These are phyloP conservation scores for Eretmochelys imbricata DNA, from an alignment of 2,113 vertebrate genomes.

Conservation along the genomic window DNA sequence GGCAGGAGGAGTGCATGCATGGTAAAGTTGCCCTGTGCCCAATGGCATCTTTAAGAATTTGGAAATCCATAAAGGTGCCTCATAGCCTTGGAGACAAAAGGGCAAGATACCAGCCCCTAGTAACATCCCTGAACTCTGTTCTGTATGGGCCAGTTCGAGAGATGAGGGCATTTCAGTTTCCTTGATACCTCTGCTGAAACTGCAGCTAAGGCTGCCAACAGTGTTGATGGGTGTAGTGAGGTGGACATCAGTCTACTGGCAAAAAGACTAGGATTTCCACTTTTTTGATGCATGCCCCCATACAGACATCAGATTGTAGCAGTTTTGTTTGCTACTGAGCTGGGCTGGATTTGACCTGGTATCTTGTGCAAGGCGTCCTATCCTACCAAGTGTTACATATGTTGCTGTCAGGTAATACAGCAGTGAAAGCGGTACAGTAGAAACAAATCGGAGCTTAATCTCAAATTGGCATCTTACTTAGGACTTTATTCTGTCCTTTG, in stretches of 20 bases:
- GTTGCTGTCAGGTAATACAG: neutral
- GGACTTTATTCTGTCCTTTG: neutral
- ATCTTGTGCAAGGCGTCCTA: neutral
- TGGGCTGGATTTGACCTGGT: neutral
- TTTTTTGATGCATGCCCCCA: neutral
- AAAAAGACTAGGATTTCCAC: neutral
- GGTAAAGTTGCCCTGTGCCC: conserved; percentile 77
- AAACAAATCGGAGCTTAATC: neutral
- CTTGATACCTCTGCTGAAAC: neutral
- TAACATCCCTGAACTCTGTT: neutral
- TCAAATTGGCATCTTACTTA: neutral
- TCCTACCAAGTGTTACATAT: neutral
- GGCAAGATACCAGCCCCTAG: neutral
- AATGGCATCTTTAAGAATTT: neutral
- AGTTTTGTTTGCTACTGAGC: neutral
- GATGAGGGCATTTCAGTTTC: neutral
- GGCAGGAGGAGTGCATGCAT: conserved; percentile 95
- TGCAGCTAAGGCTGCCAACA: too few species aligned
- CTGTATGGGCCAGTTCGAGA: neutral
- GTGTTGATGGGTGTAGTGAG: neutral
- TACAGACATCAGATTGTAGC: neutral
- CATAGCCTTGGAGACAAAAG: neutral
- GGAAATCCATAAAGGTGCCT: neutral
- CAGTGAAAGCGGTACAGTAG: accelerated
- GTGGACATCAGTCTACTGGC: neutral